These are phyloP conservation scores for Pararge aegeria DNA, from an alignment of 1,140 invertebrate species.

Conservation along the genomic window DNA sequence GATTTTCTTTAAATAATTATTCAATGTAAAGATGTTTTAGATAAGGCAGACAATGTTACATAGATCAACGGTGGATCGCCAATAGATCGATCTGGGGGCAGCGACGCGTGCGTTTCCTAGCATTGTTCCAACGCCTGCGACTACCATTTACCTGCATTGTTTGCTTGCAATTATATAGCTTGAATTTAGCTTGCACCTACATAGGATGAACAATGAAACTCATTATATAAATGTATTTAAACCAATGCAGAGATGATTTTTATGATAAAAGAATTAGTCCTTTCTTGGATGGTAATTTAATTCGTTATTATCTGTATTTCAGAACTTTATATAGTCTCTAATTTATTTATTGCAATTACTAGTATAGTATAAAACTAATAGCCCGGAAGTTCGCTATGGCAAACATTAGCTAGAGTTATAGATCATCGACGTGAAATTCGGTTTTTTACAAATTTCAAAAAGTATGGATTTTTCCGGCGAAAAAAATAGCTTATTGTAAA, in stretches of 20 bases:
- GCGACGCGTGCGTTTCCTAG: constrained; percentile 29
- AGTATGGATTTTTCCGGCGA: too few relatives aligned
- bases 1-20: constrained; percentile 17
- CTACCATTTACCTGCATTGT: constrained; percentile 19
- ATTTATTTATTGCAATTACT: too few relatives aligned
- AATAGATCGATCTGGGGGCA: constrained; percentile 26
- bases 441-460: too few relatives aligned
- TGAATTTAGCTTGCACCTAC: constrained; percentile 4
- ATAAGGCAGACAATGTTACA: constrained; percentile 21
- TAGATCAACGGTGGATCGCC: constrained; percentile 24
- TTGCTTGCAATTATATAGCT: constrained; percentile 17
- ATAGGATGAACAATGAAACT: constrained; percentile 7
- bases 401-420: too few relatives aligned
- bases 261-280: background rate
- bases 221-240: constrained; percentile 11
- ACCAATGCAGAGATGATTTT: background rate
- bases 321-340: too few relatives aligned
- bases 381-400: too few relatives aligned
- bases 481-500: too few relatives aligned
- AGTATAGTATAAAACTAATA: too few relatives aligned
- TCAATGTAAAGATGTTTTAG: constrained; percentile 21
- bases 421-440: too few relatives aligned
- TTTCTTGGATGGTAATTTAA: background rate
- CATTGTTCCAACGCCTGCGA: constrained; percentile 26
- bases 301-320: background rate